Conservation (phyloP, 2,888 invertebrate species). For the Morpho achilles region DNA sequence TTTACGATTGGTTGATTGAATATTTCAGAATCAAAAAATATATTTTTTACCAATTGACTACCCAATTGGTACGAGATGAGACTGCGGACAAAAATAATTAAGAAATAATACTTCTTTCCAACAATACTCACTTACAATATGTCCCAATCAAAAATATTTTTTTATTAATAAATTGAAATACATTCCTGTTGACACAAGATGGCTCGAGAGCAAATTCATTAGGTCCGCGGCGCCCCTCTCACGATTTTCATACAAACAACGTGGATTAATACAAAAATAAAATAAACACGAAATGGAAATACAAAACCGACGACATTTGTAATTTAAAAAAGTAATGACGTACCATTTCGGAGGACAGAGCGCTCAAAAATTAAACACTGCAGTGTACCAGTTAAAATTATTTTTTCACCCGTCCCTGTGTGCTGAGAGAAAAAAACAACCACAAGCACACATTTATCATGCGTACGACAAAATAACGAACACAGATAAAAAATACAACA, state of each 20-base stretch:
- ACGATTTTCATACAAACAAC: slow-evolving; percentile 20
- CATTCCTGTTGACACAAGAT: slow-evolving; percentile 9
- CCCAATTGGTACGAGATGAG: no score
- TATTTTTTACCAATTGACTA: no score
- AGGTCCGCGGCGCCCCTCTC: slow-evolving; percentile 8
- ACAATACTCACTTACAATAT: background rate
- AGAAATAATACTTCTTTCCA: no score
- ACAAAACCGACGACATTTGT: slow-evolving; percentile 63
- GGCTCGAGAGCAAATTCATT: slow-evolving; percentile 14
- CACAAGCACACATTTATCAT: slow-evolving; percentile 73
- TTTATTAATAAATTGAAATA: slow-evolving; percentile 4
- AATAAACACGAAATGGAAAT: slow-evolving; percentile 48
- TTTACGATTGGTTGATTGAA: no score
- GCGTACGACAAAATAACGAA: slow-evolving; percentile 60
- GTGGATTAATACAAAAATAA: slow-evolving; percentile 24
- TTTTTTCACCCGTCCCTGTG: slow-evolving; percentile 67
- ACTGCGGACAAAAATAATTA: no score
- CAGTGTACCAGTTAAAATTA: slow-evolving; percentile 77
- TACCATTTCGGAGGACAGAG: slow-evolving; percentile 73
- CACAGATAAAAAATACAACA: slow-evolving; percentile 42
- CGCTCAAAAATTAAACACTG: slow-evolving; percentile 77
- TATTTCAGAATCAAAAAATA: no score
- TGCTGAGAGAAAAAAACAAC: slow-evolving; percentile 64
- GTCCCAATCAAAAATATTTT: slow-evolving; percentile 10
- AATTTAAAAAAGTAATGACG: slow-evolving; percentile 78